phyloP scores from a whole-genome alignment of 2,888 invertebrate genomes.

The Tenodera sinensis region DNA sequence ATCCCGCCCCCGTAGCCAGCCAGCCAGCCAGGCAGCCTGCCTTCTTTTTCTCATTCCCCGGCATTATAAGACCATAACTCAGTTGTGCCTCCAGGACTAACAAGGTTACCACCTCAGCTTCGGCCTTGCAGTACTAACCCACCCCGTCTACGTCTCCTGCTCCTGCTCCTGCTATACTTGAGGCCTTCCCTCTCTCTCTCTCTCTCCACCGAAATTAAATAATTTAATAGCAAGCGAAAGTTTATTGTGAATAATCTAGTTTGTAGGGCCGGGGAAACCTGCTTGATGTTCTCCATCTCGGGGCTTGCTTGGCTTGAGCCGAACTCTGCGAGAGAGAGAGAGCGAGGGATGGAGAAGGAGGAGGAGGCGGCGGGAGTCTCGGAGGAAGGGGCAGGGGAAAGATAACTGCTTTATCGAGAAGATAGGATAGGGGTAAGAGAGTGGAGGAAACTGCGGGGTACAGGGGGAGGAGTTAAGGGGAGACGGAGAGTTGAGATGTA shows the following conservation, averaged over 20 bases:
- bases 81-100: slow-evolving; percentile 35
- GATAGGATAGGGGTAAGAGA: slow-evolving; percentile 16
- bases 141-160: slow-evolving; percentile 39
- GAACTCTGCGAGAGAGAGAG: not conserved
- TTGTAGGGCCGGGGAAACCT: slow-evolving; percentile 36
- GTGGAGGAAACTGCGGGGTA: not conserved
- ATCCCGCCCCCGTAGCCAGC: slow-evolving; percentile 15
- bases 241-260: slow-evolving; percentile 53
- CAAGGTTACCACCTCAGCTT: slow-evolving; percentile 37
- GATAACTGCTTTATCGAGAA: slow-evolving; percentile 41
- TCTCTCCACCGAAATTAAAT: slow-evolving; percentile 47
- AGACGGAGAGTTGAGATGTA: slow-evolving; percentile 14
- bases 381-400: slow-evolving; percentile 41
- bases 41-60: slow-evolving; percentile 35
- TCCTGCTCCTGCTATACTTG: slow-evolving; percentile 40
- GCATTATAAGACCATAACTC: slow-evolving; percentile 37
- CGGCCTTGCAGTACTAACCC: slow-evolving; percentile 53
- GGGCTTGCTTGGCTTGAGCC: not conserved
- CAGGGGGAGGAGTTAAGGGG: not conserved
- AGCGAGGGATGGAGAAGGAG: slow-evolving; percentile 33
- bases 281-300: slow-evolving; percentile 3
- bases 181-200: slow-evolving; percentile 37
- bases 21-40: too few relatives aligned
- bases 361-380: slow-evolving; percentile 32
- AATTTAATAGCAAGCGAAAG: slow-evolving; percentile 51